These are phyloP conservation scores for Hydractinia symbiolongicarpus DNA, from an alignment of 30 jellyfish, hydroid and myxozoan genomes.

Conservation along the genomic window DNA sequence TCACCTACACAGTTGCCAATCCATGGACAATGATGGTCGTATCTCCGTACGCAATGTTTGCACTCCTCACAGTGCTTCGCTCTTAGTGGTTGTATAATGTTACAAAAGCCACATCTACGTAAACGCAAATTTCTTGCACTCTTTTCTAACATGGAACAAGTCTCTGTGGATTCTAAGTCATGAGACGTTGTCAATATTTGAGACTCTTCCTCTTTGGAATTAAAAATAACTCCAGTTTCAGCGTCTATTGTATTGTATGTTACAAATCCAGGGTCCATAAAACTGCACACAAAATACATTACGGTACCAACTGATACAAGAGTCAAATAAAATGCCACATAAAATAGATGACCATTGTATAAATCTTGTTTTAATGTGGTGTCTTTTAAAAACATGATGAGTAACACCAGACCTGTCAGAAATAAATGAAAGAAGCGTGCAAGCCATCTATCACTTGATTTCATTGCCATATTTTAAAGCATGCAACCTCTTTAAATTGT, in stretches of 20 bases:
- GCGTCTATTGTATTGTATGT: constrained; percentile 36
- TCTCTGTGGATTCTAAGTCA: constrained; percentile 60
- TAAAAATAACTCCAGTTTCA: constrained; percentile 48
- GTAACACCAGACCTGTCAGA: constrained; percentile 59
- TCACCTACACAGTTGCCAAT: constrained; percentile 97
- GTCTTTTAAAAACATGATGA: constrained; percentile 66
- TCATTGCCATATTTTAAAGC: constrained; percentile 53
- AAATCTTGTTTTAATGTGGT: constrained; percentile 54
- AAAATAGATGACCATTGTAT: constrained; percentile 43
- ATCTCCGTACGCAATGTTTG: constrained; percentile 76
- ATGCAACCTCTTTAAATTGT: too few relatives aligned
- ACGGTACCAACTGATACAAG: constrained; percentile 47
- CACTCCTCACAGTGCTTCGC: constrained; percentile 98
- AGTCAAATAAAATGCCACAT: constrained; percentile 57
- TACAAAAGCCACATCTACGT: constrained; percentile 93
- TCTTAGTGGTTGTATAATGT: constrained; percentile 84
- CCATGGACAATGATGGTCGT: constrained; percentile 99
- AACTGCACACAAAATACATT: constrained; percentile 59
- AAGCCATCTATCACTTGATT: constrained; percentile 86
- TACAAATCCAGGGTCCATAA: constrained; percentile 89
- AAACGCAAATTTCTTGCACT: constrained; percentile 60
- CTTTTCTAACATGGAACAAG: constrained; percentile 68
- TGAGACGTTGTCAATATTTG: neutral
- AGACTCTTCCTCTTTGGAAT: constrained; percentile 31
- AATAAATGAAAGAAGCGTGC: constrained; percentile 78